These are phyloP conservation scores for Sesia apiformis DNA, from an alignment of 2,888 invertebrate genomes.

Conservation along the genomic window DNA sequence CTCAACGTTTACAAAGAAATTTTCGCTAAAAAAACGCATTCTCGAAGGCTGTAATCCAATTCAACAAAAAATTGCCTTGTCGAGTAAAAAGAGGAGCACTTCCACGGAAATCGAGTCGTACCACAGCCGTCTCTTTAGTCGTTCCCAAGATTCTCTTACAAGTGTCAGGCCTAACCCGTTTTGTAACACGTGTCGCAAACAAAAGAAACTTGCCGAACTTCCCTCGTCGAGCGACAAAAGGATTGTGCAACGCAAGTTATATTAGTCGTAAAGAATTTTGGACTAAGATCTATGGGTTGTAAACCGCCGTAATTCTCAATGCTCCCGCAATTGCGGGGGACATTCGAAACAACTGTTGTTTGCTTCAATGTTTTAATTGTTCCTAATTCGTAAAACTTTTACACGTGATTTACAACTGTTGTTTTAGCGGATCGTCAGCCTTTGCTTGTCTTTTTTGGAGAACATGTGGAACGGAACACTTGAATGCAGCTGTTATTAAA, in stretches of 20 bases:
- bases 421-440: conserved; percentile 42
- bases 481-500: not conserved
- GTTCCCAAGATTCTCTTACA: conserved; percentile 50
- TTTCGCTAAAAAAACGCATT: not conserved
- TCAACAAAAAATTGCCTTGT: conserved; percentile 6
- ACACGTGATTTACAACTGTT: conserved; percentile 61
- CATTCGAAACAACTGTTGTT: conserved; percentile 72
- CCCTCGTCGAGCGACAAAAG: conserved; percentile 57
- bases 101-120: conserved; percentile 48
- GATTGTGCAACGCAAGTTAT: conserved; percentile 64
- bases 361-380: conserved; percentile 70
- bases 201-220: conserved; percentile 62
- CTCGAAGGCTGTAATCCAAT: not conserved
- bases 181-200: conserved; percentile 69
- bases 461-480: conserved; percentile 25
- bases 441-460: conserved; percentile 25
- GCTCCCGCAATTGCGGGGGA: conserved; percentile 67
- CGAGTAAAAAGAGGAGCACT: conserved; percentile 19
- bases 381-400: conserved; percentile 70
- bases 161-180: conserved; percentile 69
- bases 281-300: conserved; percentile 70
- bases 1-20: not conserved
- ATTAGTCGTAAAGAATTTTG: conserved; percentile 70
- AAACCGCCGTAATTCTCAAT: conserved; percentile 67
- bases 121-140: conserved; percentile 21